Evolutionary conservation across 1,140 invertebrate genomes (phyloP).

Genomic region (Papilio aristodemus): DNA sequence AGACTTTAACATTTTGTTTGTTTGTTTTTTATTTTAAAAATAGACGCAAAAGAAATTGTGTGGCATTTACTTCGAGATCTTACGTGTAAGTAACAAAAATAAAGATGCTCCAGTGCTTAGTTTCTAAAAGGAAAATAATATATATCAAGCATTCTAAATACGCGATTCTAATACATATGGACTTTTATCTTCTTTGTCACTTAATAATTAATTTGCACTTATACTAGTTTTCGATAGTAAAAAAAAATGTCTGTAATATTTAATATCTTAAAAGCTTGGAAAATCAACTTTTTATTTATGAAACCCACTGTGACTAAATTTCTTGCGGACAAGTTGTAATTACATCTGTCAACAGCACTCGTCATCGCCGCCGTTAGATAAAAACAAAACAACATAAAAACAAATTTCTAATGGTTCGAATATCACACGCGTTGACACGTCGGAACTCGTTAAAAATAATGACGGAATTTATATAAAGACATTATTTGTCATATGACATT

Average conservation of each 20-base stretch:
- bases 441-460: neutral
- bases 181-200: no score
- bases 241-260: neutral
- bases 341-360: conserved; percentile 17
- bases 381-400: conserved; percentile 23
- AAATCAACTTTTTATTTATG: neutral
- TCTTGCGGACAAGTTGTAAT: conserved; percentile 21
- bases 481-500: no score
- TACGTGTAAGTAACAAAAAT: no score
- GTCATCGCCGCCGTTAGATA: conserved; percentile 1
- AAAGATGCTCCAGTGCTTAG: no score
- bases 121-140: no score
- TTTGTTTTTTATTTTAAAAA: neutral
- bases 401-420: neutral
- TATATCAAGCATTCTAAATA: no score
- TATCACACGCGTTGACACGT: neutral
- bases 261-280: neutral
- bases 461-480: neutral
- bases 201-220: no score
- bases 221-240: no score
- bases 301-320: neutral
- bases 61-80: no score
- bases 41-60: no score
- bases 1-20: no score
- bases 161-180: no score